These are phyloP conservation scores for Pogonophryne albipinna DNA, from an alignment of 2,797 vertebrate genomes.

Conservation along the genomic window DNA sequence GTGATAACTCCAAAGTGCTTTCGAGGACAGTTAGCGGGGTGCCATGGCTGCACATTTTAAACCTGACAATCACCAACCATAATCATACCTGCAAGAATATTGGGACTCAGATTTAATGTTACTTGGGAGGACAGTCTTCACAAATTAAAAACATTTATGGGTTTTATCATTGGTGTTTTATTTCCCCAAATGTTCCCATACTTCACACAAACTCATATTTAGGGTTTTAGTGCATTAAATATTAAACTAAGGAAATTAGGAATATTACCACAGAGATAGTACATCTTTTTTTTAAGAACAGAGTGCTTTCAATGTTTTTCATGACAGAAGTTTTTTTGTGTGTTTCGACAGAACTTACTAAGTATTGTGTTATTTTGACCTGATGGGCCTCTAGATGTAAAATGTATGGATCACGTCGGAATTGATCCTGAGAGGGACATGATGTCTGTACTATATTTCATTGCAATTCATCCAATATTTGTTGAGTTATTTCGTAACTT, in stretches of 20 bases:
- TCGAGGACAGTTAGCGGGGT: slow-evolving; percentile 47
- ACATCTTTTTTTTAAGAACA: background rate
- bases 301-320: background rate
- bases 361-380: background rate
- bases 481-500: background rate
- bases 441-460: background rate
- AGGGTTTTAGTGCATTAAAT: background rate
- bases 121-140: background rate
- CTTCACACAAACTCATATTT: background rate
- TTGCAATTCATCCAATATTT: background rate
- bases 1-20: slow-evolving; percentile 64
- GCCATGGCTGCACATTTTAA: slow-evolving; percentile 19
- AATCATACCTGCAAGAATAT: background rate
- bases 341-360: background rate
- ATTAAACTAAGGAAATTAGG: background rate
- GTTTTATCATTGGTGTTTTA: background rate
- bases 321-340: background rate
- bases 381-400: background rate
- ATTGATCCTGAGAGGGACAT: background rate
- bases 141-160: background rate
- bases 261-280: background rate
- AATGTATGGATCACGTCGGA: background rate
- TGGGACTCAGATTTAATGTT: background rate
- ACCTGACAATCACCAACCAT: background rate
- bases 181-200: background rate